Base-by-base conservation (phyloP, 64 coral and sea anemone species). In the Montipora sp. region DNA sequence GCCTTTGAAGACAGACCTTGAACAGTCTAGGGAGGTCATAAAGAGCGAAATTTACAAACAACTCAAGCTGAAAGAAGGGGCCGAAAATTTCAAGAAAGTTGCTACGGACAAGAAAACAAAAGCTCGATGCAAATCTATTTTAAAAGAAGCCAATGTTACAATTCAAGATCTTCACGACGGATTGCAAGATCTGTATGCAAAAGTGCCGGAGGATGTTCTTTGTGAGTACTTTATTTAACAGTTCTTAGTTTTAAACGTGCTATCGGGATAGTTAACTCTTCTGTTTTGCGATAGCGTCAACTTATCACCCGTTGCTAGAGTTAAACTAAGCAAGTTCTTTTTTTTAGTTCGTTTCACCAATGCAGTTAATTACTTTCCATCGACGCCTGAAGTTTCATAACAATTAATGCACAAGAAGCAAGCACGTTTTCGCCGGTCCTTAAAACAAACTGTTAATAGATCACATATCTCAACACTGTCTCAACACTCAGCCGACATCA, bases 21-120 rank as follows among this genome's bases (percentile, higher is more conserved):
- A 97, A 84, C 95, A 97, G 21, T 94, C 89, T 47, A 97, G 94
- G 77, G 95, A 97, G 63, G 77, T 77, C 27, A 94, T 96, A 67
- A 99, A 99, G 90, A 67, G 59, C 22, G 94, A 99, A 83, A 99
- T 99, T 77, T 84, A 92, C 88, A 96, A 94, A 67, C 98, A 99
- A 79, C 72, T 99, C 13, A 99, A 99, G 58, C 89, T 99, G 36
- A 99, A 99, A 90, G 98, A 99, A 75, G 98, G 98, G 3, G 98
- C 98, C 12, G 98, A 99, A 83, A 99, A 99, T 45, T 77, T 99
- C 8, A 99, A 99, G 77, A 99, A 99, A 86, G 98, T 94, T 0
- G 92, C 98, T 21, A 99, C 94, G 11, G 98, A 99, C 80, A 99
- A 94, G 83, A 95, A 94, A 65, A 94, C 98, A 50, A 67, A 94